A percentile compares a stretch with the other conserved stretches of the same genome.
Conservation (phyloP, 1,140 invertebrate genomes). For the Ectropis grisescens region DNA sequence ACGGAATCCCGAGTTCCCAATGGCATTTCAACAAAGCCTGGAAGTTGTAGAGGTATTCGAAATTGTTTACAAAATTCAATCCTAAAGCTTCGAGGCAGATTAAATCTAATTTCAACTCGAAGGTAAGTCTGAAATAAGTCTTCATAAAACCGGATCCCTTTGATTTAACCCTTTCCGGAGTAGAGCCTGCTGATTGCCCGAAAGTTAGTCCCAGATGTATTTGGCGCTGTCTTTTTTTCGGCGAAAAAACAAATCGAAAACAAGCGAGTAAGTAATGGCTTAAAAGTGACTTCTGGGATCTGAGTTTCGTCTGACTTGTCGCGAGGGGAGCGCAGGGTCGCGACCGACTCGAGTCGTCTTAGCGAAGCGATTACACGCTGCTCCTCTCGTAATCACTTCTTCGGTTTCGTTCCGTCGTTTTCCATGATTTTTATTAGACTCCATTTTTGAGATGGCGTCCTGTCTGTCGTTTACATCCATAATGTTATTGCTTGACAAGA, state of each 20-base stretch:
- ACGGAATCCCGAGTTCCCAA: constrained; percentile 54
- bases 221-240: constrained; percentile 47
- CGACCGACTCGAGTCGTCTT: constrained; percentile 4
- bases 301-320: constrained; percentile 5
- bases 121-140: constrained; percentile 70
- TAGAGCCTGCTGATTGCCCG: constrained; percentile 63
- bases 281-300: constrained; percentile 50
- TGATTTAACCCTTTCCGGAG: constrained; percentile 65
- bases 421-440: too few relatives aligned
- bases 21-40: constrained; percentile 67
- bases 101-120: constrained; percentile 70
- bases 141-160: constrained; percentile 68
- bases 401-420: background rate
- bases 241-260: constrained; percentile 61
- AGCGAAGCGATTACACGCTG: constrained; percentile 10
- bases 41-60: constrained; percentile 64
- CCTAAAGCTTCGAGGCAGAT: constrained; percentile 67
- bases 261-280: constrained; percentile 58
- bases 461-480: too few relatives aligned
- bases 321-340: constrained; percentile 6
- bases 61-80: constrained; percentile 71
- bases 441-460: too few relatives aligned
- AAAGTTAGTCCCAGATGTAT: constrained; percentile 60
- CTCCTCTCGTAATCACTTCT: constrained; percentile 8
- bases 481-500: too few relatives aligned